These are phyloP conservation scores for Nymphicus hollandicus DNA, from an alignment of 2,113 vertebrate genomes.

Conservation along the genomic window DNA sequence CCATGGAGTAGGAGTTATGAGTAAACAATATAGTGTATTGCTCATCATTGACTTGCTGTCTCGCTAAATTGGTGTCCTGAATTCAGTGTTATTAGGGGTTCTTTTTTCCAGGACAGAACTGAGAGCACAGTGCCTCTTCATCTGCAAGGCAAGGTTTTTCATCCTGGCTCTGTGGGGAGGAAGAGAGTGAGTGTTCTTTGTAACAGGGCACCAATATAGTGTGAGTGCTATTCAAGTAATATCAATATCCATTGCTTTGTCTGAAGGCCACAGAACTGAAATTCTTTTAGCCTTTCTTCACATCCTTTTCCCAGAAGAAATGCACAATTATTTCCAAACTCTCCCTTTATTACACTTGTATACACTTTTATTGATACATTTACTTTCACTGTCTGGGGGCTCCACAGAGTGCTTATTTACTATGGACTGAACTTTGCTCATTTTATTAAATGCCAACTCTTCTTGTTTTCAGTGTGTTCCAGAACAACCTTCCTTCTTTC, in stretches of 20 bases:
- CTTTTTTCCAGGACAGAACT: background rate
- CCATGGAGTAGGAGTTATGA: background rate
- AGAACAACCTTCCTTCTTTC: background rate
- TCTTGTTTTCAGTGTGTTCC: background rate
- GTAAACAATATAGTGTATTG: background rate
- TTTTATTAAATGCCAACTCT: background rate
- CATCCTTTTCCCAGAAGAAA: background rate
- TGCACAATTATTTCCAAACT: background rate
- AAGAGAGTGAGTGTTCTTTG: background rate
- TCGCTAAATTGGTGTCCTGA: background rate
- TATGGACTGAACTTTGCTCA: background rate
- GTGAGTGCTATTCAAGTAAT: background rate
- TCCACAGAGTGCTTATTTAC: background rate
- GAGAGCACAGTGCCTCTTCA: background rate
- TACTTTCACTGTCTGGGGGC: background rate
- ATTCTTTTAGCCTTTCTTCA: background rate
- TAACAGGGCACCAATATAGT: background rate
- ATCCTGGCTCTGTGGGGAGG: background rate
- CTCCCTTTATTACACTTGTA: background rate
- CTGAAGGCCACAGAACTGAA: background rate
- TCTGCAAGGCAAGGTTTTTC: background rate
- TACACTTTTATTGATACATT: background rate
- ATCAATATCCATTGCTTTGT: background rate
- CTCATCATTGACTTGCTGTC: background rate
- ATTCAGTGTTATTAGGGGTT: background rate